Evolutionary conservation across 2,113 vertebrate species (phyloP), one percentile per base, ranked within the genome.

Genomic region (Tor tambroides): DNA sequence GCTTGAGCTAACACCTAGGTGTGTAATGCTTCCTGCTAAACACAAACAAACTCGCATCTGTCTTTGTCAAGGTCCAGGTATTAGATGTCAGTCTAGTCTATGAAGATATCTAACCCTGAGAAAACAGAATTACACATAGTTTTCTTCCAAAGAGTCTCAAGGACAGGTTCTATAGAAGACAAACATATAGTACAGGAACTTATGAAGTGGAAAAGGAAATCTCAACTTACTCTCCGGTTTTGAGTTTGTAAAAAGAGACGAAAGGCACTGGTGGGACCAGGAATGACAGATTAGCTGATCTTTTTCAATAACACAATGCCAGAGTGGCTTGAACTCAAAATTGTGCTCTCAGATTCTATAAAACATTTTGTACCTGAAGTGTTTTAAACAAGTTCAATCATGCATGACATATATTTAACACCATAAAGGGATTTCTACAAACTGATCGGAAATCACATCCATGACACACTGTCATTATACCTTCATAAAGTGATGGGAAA

Each of bases 31-130:
- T 59, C 54, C 54, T 59, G 19, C 32, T 11, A 23, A 23, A 35
- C 6, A 9, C 67, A 19, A 71, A 71, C 30, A 71, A 71, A 38
- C 67, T 38, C 17, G 3, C 67, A 11, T 71, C 4, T 71, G 32
- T 71, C 67, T 51, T 46, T 30, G n/a, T 77, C 12, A 49, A 77
- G 32, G 43, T 77, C 26, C 26, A 17, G 74, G 15, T 69, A 69
- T 69, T 71, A 71, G 74, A 49, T 49, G 26, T 76, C 74, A 76
- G 14, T 71, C 67, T 38, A 71, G 67, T 28, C 74, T 51, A 19
- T 77, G n/a, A 77, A 49, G 43, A 28, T 28, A 30, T 28, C n/a
- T 17, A 17, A 28, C n/a, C 43, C 74, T 17, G 38, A 26, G 21
- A 75, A 17, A 3, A 49, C 15, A 19, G n/a, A 77, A 51, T 77